Evolutionary conservation across 2,888 invertebrate genomes (phyloP).

Genomic region (Scaeva pyrastri): DNA sequence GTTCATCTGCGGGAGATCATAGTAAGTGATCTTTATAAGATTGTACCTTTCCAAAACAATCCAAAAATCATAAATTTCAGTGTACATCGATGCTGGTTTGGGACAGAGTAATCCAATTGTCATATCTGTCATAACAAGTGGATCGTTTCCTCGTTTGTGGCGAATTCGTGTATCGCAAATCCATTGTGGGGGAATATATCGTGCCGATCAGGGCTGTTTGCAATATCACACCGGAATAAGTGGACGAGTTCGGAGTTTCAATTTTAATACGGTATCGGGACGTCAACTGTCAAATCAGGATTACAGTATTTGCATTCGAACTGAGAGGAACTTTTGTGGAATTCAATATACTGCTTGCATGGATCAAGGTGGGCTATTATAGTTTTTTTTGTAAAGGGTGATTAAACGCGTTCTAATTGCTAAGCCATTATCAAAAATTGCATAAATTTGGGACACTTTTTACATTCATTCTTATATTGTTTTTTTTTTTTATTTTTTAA

Average conservation of each 20-base stretch:
- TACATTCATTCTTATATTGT: not conserved
- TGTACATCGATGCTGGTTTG: constrained; percentile 92
- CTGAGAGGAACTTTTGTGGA: constrained; percentile 94
- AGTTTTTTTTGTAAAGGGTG: too few species aligned
- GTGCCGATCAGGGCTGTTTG: constrained; percentile 84
- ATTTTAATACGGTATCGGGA: constrained; percentile 91
- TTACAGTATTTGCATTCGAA: constrained; percentile 93
- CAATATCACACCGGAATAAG: constrained; percentile 87
- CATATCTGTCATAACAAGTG: constrained; percentile 92
- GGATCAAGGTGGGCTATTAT: constrained; percentile 86
- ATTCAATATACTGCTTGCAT: constrained; percentile 92
- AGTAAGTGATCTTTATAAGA: constrained; percentile 85
- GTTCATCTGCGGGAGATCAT: constrained; percentile 91
- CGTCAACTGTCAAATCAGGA: constrained; percentile 94
- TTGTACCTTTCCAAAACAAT: not conserved
- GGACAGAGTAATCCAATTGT: constrained; percentile 90
- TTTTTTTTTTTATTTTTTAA: constrained; percentile 1
- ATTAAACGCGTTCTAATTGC: too few species aligned
- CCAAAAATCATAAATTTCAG: constrained; percentile 84
- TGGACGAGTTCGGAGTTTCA: constrained; percentile 92
- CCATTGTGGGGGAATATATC: constrained; percentile 89
- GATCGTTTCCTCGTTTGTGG: constrained; percentile 90
- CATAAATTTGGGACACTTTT: not conserved
- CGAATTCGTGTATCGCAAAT: constrained; percentile 92
- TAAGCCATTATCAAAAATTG: too few species aligned